Evolutionary conservation across 1,140 invertebrate species (phyloP), one percentile per base, ranked within the genome.

Genomic region (Hylaeus volcanicus): DNA sequence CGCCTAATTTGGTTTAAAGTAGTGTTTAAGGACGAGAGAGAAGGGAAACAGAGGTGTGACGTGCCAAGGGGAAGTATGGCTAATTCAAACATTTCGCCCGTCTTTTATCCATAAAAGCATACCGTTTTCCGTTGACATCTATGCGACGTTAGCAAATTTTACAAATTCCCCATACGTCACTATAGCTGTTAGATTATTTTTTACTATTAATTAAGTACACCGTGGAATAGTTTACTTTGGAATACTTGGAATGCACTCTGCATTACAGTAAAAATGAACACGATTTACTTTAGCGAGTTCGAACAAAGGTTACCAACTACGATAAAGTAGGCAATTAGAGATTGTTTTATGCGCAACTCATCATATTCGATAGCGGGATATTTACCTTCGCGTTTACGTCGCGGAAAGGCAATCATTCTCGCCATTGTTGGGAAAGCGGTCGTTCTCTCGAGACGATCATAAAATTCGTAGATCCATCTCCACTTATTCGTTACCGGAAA

Each of bases 21-120:
- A 26, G n/a, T 1, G 12, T 37, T 26, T 9, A 26, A 9, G 15
- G 15, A 9, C 11, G 9, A n/a, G 14, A 64, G 53, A 26, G 43
- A 69, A 69, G 41, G 12, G 65, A 77, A 63, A 77, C 37, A 61
- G 66, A 77, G 75, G 75, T 71, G 75, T 61, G 75, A 77, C 66
- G 41, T 55, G 65, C 37, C 58, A 26, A 14, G 15, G n/a, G 48
- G 12, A 55, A 71, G 4, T 26, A 48, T 39, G 65, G 43, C 48
- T 6, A 77, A 48, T 9, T 37, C 56, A 43, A 71, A 63, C 41
- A 63, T 69, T 43, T 41, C 56, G 37, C 26, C 37, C 14, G 66
- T 56, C 58, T 61, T 53, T 14, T n/a, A 48, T 51, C 11, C 37
- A 0, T 51, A 6, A 26, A 12, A 39, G 3, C 12, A 45, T 11